A percentile compares a stretch with the other conserved stretches of the same genome.
Evolutionary conservation across 1,140 invertebrate genomes (phyloP).

Genomic region (Schlechtendalia chinensis): DNA sequence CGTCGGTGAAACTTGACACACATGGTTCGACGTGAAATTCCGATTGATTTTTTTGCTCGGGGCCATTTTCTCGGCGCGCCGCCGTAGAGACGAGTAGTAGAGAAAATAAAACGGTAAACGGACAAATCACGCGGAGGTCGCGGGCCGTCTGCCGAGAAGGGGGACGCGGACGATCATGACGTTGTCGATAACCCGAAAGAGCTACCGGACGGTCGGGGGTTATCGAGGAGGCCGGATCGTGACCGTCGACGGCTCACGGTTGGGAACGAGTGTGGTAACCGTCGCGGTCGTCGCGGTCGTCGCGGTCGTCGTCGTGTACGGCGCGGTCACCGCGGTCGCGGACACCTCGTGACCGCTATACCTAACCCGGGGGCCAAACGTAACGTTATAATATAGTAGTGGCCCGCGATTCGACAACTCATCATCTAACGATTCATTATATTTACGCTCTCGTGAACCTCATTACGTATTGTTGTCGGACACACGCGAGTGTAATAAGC

Average conservation of each 20-base stretch:
- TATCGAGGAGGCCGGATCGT: conserved; percentile 43
- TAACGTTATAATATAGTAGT: not conserved
- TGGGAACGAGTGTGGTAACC: not conserved
- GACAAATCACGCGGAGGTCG: not conserved
- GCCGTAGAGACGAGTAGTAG: no score
- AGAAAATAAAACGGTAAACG: conserved; percentile 26
- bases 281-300: not conserved
- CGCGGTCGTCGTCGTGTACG: not conserved
- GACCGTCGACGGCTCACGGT: not conserved
- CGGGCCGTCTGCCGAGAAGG: conserved; percentile 46
- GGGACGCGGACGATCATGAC: conserved; percentile 44
- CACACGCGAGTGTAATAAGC: not conserved
- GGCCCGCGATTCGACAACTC: conserved; percentile 37
- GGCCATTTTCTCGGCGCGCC: no score
- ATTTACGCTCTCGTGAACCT: conserved; percentile 43
- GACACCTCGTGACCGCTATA: no score
- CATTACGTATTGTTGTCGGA: conserved; percentile 36
- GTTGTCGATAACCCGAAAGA: conserved; percentile 53
- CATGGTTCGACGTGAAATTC: no score
- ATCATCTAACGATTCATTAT: conserved; percentile 45
- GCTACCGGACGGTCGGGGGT: conserved; percentile 52
- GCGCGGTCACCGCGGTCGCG: not conserved
- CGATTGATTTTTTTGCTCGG: no score
- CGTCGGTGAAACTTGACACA: no score
- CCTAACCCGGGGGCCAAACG: no score